Conservation (phyloP, 2,797 vertebrate species). For the Sebastes kiyomatsui region DNA sequence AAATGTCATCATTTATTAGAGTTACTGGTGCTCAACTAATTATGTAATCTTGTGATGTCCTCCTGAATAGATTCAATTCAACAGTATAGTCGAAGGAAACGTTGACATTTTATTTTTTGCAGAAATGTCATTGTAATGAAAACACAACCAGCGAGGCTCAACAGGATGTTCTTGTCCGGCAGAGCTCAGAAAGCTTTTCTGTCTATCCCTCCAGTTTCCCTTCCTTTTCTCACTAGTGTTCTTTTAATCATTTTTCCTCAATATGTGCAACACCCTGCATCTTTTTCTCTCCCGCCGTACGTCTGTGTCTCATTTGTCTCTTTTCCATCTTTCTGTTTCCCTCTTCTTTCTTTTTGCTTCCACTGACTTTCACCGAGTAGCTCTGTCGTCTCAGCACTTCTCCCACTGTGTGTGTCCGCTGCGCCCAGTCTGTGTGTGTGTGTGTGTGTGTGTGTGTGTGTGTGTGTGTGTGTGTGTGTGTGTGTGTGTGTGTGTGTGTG, state of each 20-base stretch:
- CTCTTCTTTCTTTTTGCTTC: conserved; percentile 6
- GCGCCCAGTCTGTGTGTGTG: background rate
- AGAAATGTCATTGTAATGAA: background rate
- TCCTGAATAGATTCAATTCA: conserved; percentile 7
- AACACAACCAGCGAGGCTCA: conserved; percentile 2
- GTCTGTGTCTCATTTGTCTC: conserved; percentile 25
- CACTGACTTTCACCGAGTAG: conserved; percentile 39
- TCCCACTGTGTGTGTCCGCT: conserved; percentile 33
- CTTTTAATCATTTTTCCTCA: conserved; percentile 3
- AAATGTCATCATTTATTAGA: conserved; percentile 1
- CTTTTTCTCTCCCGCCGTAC: background rate
- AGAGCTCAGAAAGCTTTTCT: background rate
- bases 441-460: background rate
- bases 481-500: background rate
- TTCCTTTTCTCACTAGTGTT: background rate
- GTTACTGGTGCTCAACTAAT: background rate
- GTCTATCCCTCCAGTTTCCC: background rate
- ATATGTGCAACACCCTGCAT: conserved; percentile 5
- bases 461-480: conserved; percentile 20
- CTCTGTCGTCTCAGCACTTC: conserved; percentile 66
- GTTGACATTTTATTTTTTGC: background rate
- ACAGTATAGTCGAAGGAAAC: background rate
- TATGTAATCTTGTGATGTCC: background rate
- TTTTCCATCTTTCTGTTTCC: conserved; percentile 15
- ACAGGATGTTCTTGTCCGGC: conserved; percentile 13